phyloP scores from a whole-genome alignment of 2,888 invertebrate genomes.

The Drosophila histrio region DNA sequence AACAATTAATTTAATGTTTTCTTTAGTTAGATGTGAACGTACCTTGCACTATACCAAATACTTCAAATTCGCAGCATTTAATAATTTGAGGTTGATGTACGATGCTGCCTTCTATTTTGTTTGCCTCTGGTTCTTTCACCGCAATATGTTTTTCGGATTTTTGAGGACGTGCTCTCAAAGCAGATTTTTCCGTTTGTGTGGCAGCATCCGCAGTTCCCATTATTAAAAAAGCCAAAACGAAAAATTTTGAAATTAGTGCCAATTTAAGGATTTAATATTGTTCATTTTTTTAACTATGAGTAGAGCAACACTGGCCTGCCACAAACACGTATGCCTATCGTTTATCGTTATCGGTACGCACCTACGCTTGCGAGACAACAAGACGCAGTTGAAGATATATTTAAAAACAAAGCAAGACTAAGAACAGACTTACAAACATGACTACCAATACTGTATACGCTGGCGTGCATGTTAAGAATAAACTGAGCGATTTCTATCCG shows the following conservation, averaged over 20 bases:
- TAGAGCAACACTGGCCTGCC: slow-evolving; percentile 33
- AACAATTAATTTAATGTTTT: background rate
- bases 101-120: background rate
- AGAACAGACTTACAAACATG: slow-evolving; percentile 14
- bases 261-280: background rate
- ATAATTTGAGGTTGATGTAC: background rate
- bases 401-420: slow-evolving; percentile 33
- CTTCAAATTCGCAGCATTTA: slow-evolving; percentile 77
- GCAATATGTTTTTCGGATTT: background rate
- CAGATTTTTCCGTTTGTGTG: slow-evolving; percentile 31
- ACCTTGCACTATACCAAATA: slow-evolving; percentile 83
- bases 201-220: slow-evolving; percentile 6
- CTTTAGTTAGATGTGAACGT: background rate
- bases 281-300: background rate
- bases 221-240: background rate
- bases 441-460: slow-evolving; percentile 80
- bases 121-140: background rate
- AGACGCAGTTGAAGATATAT: slow-evolving; percentile 47
- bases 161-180: background rate
- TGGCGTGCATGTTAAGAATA: slow-evolving; percentile 85
- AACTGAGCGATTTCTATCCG: slow-evolving; percentile 85
- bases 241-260: slow-evolving; percentile 22
- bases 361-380: slow-evolving; percentile 20
- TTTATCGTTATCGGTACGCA: slow-evolving; percentile 33
- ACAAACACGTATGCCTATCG: slow-evolving; percentile 17